phyloP scores from a whole-genome alignment of 2,888 invertebrate genomes.

The Acleris emargana region DNA sequence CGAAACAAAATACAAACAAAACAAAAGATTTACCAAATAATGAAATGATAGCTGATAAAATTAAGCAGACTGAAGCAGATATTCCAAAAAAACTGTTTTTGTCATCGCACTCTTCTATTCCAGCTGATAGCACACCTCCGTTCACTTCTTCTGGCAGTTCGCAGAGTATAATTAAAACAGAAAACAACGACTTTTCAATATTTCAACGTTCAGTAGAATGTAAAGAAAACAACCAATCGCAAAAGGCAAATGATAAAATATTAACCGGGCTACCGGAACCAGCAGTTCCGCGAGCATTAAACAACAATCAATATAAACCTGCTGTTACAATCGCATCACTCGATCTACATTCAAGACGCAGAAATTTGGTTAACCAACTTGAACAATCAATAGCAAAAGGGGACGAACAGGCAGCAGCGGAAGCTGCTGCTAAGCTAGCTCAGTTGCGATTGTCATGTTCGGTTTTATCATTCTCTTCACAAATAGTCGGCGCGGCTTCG shows the following conservation, averaged over 20 bases:
- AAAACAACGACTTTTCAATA: not conserved
- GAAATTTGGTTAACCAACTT: conserved; percentile 85
- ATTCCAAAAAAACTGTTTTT: not conserved
- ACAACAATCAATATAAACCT: conserved; percentile 11
- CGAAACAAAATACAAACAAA: conserved; percentile 13
- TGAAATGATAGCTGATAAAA: conserved; percentile 5
- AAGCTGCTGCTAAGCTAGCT: conserved; percentile 90
- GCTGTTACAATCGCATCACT: conserved; percentile 40
- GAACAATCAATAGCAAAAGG: conserved; percentile 91
- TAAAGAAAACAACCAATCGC: not conserved
- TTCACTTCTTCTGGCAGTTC: not conserved
- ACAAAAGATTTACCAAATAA: not conserved
- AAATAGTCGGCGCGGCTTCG: conserved; percentile 61
- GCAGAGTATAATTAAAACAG: not conserved
- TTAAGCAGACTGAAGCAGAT: not conserved
- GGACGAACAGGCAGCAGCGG: conserved; percentile 89
- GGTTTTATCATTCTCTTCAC: conserved; percentile 78
- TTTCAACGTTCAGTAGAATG: not conserved
- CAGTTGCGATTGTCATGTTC: conserved; percentile 90
- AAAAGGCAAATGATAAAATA: not conserved
- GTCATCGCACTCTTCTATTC: not conserved
- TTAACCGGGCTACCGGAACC: conserved; percentile 4
- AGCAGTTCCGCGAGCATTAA: not conserved
- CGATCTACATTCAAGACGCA: conserved; percentile 63
- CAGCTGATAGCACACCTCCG: not conserved